A percentile compares a stretch with the other conserved stretches of the same genome.
phyloP scores from a whole-genome alignment of 2,888 invertebrate genomes.

The Cyclophora punctaria region DNA sequence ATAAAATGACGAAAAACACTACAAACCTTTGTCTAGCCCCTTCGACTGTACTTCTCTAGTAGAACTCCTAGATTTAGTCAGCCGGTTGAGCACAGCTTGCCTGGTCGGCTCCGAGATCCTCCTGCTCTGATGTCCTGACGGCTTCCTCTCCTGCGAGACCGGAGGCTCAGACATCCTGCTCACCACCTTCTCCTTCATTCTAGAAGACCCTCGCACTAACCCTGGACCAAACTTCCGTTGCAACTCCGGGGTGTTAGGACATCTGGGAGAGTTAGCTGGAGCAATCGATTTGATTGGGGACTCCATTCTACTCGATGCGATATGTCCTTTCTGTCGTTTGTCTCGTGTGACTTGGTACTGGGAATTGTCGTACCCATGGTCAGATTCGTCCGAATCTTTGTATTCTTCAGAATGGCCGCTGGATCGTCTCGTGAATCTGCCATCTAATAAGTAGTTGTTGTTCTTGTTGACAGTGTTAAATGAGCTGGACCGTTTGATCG shows the following conservation, averaged over 20 bases:
- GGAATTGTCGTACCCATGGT: constrained; percentile 53
- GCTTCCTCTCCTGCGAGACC: constrained; percentile 48
- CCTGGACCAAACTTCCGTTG: constrained; percentile 74
- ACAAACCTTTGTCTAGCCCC: constrained; percentile 56
- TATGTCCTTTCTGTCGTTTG: constrained; percentile 79
- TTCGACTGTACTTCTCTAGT: constrained; percentile 65
- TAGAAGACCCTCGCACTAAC: constrained; percentile 55
- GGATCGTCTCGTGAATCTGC: constrained; percentile 42
- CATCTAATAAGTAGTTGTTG: constrained; percentile 51
- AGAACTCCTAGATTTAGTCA: constrained; percentile 67
- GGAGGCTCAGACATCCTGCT: constrained; percentile 78
- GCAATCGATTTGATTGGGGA: constrained; percentile 64
- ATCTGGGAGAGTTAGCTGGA: constrained; percentile 66
- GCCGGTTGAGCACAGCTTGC: constrained; percentile 54
- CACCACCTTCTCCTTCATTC: constrained; percentile 56
- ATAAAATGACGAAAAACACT: neutral
- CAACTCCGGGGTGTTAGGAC: constrained; percentile 78
- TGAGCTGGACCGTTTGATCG: constrained; percentile 80
- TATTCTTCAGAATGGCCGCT: constrained; percentile 56
- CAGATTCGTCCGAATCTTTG: constrained; percentile 63
- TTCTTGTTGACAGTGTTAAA: constrained; percentile 73
- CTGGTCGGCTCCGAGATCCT: constrained; percentile 56
- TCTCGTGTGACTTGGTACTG: constrained; percentile 58
- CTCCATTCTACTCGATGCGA: constrained; percentile 65
- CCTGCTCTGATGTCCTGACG: constrained; percentile 56